Conservation (phyloP, 2,888 invertebrate genomes). For the Noctuana brunneofusca region DNA sequence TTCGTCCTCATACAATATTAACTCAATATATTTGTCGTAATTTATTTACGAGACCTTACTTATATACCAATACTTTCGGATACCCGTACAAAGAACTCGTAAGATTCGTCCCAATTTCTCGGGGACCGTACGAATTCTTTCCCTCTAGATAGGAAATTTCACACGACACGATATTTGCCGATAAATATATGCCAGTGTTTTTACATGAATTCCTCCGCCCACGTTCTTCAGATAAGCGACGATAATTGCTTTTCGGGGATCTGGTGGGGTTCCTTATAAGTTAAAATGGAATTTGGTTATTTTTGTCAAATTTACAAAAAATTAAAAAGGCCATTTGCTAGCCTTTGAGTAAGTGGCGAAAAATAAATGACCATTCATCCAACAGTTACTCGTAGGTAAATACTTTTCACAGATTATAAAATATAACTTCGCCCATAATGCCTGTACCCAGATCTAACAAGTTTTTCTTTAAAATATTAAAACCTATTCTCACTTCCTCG, state of each 20-base stretch:
- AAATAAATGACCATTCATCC: too few relatives aligned
- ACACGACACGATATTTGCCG: conserved; percentile 6
- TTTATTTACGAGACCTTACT: conserved; percentile 12
- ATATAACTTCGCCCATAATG: too few relatives aligned
- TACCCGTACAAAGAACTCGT: conserved; percentile 4
- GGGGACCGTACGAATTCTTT: conserved; percentile 14
- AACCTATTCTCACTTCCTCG: too few relatives aligned
- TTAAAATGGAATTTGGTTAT: background rate
- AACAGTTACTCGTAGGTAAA: too few relatives aligned
- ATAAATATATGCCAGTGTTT: conserved; percentile 13
- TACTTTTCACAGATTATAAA: too few relatives aligned
- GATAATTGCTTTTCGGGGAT: conserved; percentile 65
- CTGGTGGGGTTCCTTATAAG: background rate
- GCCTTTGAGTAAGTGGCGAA: too few relatives aligned
- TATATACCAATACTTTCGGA: background rate
- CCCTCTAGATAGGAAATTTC: conserved; percentile 13
- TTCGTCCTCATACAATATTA: conserved; percentile 2
- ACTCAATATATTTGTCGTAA: conserved; percentile 8
- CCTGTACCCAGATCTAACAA: too few relatives aligned
- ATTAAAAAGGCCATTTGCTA: too few relatives aligned
- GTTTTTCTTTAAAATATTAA: too few relatives aligned
- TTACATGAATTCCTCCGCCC: conserved; percentile 11
- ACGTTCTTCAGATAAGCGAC: conserved; percentile 1
- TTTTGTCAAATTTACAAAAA: too few relatives aligned
- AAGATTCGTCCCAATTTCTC: conserved; percentile 13